Conservation (phyloP, 2,797 vertebrate genomes). For the Selene dorsalis region DNA sequence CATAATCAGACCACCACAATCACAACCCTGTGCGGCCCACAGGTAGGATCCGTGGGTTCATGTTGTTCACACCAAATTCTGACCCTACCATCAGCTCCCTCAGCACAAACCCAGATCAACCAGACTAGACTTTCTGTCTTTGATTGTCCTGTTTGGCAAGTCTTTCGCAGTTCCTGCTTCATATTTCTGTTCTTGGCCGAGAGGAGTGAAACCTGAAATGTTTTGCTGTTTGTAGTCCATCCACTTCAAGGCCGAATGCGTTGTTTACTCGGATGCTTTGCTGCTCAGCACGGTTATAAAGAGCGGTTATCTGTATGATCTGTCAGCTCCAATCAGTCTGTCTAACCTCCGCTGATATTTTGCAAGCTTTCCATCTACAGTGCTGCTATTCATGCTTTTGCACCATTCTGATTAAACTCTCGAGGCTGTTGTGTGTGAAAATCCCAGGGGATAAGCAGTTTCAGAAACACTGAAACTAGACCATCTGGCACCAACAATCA, state of each 20-base stretch:
- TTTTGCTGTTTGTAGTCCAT: too few species aligned
- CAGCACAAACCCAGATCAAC: neutral
- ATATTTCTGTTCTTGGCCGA: neutral
- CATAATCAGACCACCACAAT: neutral
- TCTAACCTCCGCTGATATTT: too few species aligned
- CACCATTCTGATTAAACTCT: too few species aligned
- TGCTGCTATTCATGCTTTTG: too few species aligned
- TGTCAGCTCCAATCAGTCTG: too few species aligned
- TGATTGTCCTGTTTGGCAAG: too few species aligned
- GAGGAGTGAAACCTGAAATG: neutral
- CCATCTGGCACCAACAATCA: neutral
- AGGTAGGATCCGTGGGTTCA: neutral
- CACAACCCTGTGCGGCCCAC: neutral
- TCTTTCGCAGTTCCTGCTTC: too few species aligned
- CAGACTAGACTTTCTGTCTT: neutral
- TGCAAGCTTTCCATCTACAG: too few species aligned
- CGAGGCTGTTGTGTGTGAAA: neutral
- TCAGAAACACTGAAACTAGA: neutral
- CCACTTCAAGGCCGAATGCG: too few species aligned
- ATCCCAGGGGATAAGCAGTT: neutral
- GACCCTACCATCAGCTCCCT: neutral
- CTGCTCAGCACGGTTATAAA: neutral
- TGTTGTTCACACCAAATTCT: neutral
- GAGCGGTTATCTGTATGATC: too few species aligned
- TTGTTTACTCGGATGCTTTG: too few species aligned